Evolutionary conservation across 2,113 vertebrate genomes (phyloP).

Genomic region (Chinchilla lanigera): DNA sequence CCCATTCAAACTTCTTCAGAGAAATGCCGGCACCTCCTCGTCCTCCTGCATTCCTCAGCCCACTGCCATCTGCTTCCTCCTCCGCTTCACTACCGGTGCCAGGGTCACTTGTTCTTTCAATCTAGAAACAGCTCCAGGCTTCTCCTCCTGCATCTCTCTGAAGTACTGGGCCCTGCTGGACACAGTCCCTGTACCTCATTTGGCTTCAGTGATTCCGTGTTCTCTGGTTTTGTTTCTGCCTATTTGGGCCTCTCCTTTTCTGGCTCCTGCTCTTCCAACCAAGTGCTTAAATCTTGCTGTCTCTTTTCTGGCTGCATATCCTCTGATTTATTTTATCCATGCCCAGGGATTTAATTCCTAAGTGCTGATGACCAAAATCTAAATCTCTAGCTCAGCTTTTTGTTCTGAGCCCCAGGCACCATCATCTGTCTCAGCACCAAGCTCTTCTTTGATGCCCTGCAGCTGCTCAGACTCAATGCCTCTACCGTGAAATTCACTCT

Average conservation of each 20-base stretch:
- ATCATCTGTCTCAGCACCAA: not conserved
- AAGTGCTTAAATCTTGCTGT: not conserved
- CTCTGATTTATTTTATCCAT: conserved; percentile 13
- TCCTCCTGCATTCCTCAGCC: conserved; percentile 31
- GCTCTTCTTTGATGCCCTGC: not conserved
- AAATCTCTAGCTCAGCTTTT: conserved; percentile 1
- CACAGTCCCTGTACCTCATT: not conserved
- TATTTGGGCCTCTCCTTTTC: not conserved
- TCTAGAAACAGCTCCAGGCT: not conserved
- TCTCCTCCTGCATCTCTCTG: not conserved
- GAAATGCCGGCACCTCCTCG: not conserved
- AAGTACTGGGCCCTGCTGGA: not conserved
- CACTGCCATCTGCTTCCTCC: conserved; percentile 57
- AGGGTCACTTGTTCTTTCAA: conserved; percentile 39
- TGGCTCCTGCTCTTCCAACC: not conserved
- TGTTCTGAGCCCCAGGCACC: not conserved
- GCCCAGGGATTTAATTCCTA: not conserved
- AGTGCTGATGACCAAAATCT: not conserved
- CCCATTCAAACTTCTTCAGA: conserved; percentile 27
- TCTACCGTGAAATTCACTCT: not conserved
- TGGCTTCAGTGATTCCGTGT: not conserved
- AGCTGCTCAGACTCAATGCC: not conserved
- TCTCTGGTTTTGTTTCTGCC: too few species aligned
- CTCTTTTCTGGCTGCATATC: not conserved
- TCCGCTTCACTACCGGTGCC: not conserved